Evolutionary conservation across 2,113 vertebrate genomes (phyloP).

Genomic region (Trachemys scripta): DNA sequence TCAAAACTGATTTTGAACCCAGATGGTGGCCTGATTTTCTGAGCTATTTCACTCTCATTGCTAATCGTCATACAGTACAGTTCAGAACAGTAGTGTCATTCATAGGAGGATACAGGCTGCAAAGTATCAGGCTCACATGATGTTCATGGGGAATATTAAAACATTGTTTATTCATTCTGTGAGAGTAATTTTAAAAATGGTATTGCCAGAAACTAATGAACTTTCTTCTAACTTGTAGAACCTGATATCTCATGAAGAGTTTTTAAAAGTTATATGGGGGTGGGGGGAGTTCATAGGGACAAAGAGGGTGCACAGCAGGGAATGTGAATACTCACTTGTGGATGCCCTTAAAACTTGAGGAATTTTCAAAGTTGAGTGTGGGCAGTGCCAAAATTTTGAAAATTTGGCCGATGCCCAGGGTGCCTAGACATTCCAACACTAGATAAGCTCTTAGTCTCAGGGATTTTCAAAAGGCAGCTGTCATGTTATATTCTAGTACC

Average conservation of each 20-base stretch:
- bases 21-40: background rate
- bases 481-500: background rate
- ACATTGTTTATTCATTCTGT: background rate
- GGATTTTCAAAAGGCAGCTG: background rate
- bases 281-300: background rate
- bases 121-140: background rate
- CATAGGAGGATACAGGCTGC: background rate
- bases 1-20: constrained; percentile 13
- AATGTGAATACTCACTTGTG: background rate
- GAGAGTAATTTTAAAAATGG: background rate
- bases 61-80: background rate
- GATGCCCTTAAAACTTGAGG: background rate
- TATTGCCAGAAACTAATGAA: background rate
- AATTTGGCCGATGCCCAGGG: background rate
- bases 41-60: constrained; percentile 7
- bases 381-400: background rate
- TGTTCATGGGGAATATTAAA: background rate
- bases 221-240: background rate
- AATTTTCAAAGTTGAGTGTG: background rate
- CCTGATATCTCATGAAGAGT: background rate
- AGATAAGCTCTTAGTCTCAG: rapidly evolving
- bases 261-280: background rate
- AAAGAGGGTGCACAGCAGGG: background rate
- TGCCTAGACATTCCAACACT: rapidly evolving
- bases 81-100: background rate